phyloP scores from a whole-genome alignment of 1,140 invertebrate species.

The Drosophila nebulosa region DNA sequence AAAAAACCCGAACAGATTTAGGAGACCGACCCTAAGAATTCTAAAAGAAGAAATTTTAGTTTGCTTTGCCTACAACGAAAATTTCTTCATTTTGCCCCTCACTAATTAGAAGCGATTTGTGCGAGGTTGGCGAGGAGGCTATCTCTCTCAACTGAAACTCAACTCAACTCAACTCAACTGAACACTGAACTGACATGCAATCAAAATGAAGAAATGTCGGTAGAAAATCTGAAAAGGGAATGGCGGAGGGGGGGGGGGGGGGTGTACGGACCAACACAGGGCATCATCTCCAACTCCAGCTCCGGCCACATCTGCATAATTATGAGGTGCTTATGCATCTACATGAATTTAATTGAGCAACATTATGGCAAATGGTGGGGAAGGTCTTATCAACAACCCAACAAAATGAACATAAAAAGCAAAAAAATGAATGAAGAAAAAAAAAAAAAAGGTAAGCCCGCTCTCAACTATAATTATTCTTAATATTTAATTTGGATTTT shows the following conservation, averaged over 20 bases:
- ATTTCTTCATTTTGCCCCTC: conserved; percentile 47
- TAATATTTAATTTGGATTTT: conserved; percentile 38
- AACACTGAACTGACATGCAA: conserved; percentile 46
- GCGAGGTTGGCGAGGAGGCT: background rate
- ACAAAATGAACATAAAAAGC: background rate
- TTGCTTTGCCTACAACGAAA: conserved; percentile 35
- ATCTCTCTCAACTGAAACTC: background rate
- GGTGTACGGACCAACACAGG: too few species aligned
- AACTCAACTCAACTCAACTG: conserved; percentile 2
- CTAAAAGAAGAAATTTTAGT: conserved; percentile 26
- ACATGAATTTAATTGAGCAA: conserved; percentile 49
- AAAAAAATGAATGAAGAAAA: background rate
- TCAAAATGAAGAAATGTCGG: background rate
- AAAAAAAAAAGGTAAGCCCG: background rate
- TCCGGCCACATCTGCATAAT: conserved; percentile 36
- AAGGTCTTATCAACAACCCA: conserved; percentile 43
- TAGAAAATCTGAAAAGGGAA: background rate
- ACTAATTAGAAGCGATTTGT: conserved; percentile 54
- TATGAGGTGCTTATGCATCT: conserved; percentile 42
- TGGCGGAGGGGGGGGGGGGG: background rate
- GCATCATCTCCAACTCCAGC: background rate
- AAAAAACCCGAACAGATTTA: conserved; percentile 22
- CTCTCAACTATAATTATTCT: conserved; percentile 53
- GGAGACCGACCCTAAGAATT: conserved; percentile 36
- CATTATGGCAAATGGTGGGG: conserved; percentile 25